Evolutionary conservation across 2,888 invertebrate species (phyloP), one percentile per base, ranked within the genome.

Genomic region (Metacarcinus magister): DNA sequence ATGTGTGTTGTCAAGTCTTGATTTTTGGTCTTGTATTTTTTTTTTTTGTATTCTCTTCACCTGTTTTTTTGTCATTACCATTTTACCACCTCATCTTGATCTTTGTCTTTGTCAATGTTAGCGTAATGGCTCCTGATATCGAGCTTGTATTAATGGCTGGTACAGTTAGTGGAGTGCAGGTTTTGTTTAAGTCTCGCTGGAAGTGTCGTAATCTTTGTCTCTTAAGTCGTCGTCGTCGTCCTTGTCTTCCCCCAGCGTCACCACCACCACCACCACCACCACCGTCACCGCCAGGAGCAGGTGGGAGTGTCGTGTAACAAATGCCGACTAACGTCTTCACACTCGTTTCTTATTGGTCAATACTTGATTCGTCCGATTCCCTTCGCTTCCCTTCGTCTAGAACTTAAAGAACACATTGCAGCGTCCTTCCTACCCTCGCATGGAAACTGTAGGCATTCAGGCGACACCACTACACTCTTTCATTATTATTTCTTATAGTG

Each of bases 311-410:
- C 96, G 82, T 91, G 94, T 96, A 54, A 96, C 96, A 96, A 96
- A 96, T 96, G 96, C 94, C 60, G 96, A 96, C 96, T 96, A 96
- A 96, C 96, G 54, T 96, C 96, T 96, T 96, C 96, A 94, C 96
- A 96, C 96, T 94, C 94, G 94, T 54, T 96, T 96, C 96, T 96
- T 96, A 96, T 96, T 96, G 96, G 96, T 94, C 92, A 96, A 46
- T 94, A 48, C 92, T 75, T 92, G 16, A 10, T 44, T 87, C 39
- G 93, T 95, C 90, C 93, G 93, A 93, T 94, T 95, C 60, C 95
- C 89, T 67, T 32, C 67, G 13, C n/a, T 13, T 46, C 23, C 7
- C 90, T 54, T 32, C 89, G 44, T 44, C 82, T n/a, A 19, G 10
- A n/a, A 46, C 75, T 82, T 28, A 13, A n/a, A 91, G 46, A 75